Conservation (phyloP, 2,113 vertebrate genomes). For the Cephalopholis sonnerati region DNA sequence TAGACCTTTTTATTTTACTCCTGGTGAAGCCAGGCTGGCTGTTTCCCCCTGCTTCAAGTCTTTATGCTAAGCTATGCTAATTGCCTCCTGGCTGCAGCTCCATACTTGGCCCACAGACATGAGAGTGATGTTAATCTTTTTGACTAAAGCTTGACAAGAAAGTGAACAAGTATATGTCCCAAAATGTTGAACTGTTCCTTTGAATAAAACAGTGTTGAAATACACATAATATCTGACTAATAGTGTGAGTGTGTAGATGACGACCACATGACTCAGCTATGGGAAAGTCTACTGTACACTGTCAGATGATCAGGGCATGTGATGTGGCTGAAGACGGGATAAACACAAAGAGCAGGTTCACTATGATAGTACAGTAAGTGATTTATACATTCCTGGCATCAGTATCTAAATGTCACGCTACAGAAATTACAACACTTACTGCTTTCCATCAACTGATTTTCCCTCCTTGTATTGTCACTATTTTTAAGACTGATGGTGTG, state of each 20-base stretch:
- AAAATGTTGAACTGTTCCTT: background rate
- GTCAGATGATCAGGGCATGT: conserved; percentile 43
- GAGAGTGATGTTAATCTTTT: background rate
- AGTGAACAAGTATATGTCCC: background rate
- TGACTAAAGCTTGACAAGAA: background rate
- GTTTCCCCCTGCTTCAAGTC: background rate
- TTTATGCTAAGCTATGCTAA: background rate
- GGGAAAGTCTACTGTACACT: background rate
- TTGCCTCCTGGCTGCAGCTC: background rate
- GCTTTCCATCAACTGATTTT: conserved; percentile 1
- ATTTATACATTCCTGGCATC: background rate
- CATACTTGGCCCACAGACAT: background rate
- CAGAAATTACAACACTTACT: background rate
- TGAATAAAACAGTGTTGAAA: background rate
- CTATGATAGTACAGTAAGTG: background rate
- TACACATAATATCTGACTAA: background rate
- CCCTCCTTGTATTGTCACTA: conserved; percentile 11
- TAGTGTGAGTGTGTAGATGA: background rate
- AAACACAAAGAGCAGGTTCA: background rate
- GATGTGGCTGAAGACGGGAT: background rate
- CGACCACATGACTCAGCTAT: background rate
- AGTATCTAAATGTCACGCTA: background rate
- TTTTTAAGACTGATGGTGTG: background rate
- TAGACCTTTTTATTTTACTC: background rate
- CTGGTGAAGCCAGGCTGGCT: background rate